Evolutionary conservation across 1,140 invertebrate species (phyloP).

Genomic region (Drosophila rhopaloa): DNA sequence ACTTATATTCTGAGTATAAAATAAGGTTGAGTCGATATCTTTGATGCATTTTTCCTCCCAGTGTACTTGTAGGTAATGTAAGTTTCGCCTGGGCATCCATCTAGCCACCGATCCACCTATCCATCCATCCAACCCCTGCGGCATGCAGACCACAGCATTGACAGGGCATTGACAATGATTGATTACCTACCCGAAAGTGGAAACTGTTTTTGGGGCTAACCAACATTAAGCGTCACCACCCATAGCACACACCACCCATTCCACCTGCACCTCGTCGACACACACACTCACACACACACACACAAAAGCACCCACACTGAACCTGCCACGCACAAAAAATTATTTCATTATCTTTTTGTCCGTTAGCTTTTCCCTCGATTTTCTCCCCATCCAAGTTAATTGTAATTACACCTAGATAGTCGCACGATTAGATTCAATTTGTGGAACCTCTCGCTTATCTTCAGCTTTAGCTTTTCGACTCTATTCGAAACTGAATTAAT

Average conservation of each 20-base stretch:
- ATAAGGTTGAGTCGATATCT: too few relatives aligned
- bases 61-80: constrained; percentile 54
- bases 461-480: constrained; percentile 11
- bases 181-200: constrained; percentile 70
- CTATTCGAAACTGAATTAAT: constrained; percentile 17
- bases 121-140: constrained; percentile 17
- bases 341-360: constrained; percentile 80
- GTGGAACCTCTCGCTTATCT: constrained; percentile 33
- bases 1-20: too few relatives aligned
- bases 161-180: constrained; percentile 82
- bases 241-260: constrained; percentile 17
- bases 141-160: constrained; percentile 65
- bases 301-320: constrained; percentile 5
- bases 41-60: not conserved
- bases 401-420: constrained; percentile 81
- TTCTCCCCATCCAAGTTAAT: constrained; percentile 53
- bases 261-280: constrained; percentile 24
- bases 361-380: constrained; percentile 53
- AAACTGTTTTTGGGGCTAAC: constrained; percentile 66
- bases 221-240: constrained; percentile 52
- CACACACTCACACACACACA: constrained; percentile 21
- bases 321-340: constrained; percentile 51
- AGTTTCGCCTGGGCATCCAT: constrained; percentile 41
- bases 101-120: constrained; percentile 17
- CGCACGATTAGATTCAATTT: constrained; percentile 80